A percentile compares a stretch with the other conserved stretches of the same genome.
phyloP scores from a whole-genome alignment of 2,888 invertebrate species.

The Sarcophaga caerulescens region DNA sequence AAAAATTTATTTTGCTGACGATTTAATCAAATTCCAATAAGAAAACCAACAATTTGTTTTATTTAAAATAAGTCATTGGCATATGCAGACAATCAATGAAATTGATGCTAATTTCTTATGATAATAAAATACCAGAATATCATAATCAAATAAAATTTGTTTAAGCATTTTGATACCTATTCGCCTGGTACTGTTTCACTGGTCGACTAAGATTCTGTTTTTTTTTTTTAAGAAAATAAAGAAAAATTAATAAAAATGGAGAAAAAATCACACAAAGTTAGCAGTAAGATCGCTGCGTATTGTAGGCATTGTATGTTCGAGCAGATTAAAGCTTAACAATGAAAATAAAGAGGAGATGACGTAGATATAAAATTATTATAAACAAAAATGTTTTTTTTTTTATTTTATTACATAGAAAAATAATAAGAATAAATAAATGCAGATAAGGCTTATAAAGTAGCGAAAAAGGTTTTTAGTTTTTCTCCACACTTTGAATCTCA shows the following conservation, averaged over 20 bases:
- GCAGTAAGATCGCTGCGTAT: not conserved
- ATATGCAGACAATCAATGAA: slow-evolving; percentile 25
- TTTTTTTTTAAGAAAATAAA: no score
- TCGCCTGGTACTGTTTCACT: not conserved
- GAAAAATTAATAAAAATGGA: no score
- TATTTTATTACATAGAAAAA: slow-evolving; percentile 47
- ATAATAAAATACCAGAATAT: slow-evolving; percentile 24
- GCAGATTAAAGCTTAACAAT: slow-evolving; percentile 37
- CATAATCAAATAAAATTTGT: slow-evolving; percentile 41
- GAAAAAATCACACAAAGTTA: no score
- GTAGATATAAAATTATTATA: slow-evolving; percentile 52
- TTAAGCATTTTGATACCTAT: not conserved
- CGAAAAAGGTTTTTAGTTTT: slow-evolving; percentile 61
- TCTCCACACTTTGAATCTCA: slow-evolving; percentile 59
- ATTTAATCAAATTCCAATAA: slow-evolving; percentile 16
- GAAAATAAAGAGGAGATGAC: slow-evolving; percentile 25
- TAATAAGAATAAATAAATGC: slow-evolving; percentile 1
- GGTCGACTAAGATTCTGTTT: no score
- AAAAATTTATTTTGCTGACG: slow-evolving; percentile 5
- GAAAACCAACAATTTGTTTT: not conserved
- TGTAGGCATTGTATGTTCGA: slow-evolving; percentile 11
- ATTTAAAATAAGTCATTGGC: slow-evolving; percentile 4
- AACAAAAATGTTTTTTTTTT: slow-evolving; percentile 31
- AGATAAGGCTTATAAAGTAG: slow-evolving; percentile 50
- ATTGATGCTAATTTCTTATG: slow-evolving; percentile 56